These are phyloP conservation scores for Mallotus villosus DNA, from an alignment of 2,797 vertebrate genomes.

Conservation along the genomic window DNA sequence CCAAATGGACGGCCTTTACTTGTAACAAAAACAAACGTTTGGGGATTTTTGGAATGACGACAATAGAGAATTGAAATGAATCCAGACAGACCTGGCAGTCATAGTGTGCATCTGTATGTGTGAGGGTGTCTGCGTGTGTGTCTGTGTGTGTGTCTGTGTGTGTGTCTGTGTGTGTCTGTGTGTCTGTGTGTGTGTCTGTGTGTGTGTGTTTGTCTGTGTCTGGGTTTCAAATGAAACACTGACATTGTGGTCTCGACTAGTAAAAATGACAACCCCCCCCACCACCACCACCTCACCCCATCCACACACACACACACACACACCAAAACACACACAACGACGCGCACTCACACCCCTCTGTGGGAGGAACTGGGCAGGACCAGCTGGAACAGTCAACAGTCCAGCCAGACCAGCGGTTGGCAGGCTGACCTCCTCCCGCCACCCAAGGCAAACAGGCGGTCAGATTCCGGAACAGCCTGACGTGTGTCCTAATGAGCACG, in stretches of 20 bases:
- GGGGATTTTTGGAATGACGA: slow-evolving; percentile 1
- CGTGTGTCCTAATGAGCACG: neutral
- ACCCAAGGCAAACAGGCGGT: slow-evolving; percentile 18
- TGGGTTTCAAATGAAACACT: neutral
- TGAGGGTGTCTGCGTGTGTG: neutral
- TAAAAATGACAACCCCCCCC: too few relatives aligned
- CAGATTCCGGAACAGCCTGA: slow-evolving; percentile 14
- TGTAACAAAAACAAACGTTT: slow-evolving; percentile 13
- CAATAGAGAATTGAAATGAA: neutral
- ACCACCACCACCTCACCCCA: too few relatives aligned
- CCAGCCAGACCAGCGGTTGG: slow-evolving; percentile 1
- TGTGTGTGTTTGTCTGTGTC: neutral
- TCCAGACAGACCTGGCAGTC: slow-evolving; percentile 9
- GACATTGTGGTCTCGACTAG: neutral
- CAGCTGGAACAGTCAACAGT: slow-evolving; percentile 8
- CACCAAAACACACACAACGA: neutral
- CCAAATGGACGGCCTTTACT: slow-evolving; percentile 17
- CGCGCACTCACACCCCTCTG: neutral
- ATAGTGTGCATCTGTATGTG: neutral
- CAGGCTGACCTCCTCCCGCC: neutral
- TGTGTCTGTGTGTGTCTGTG: neutral
- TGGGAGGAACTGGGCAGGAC: neutral
- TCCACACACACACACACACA: neutral
- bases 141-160: neutral
- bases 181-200: neutral